These are phyloP conservation scores for Drosophila sucinea DNA, from an alignment of 1,140 invertebrate species.

Conservation along the genomic window DNA sequence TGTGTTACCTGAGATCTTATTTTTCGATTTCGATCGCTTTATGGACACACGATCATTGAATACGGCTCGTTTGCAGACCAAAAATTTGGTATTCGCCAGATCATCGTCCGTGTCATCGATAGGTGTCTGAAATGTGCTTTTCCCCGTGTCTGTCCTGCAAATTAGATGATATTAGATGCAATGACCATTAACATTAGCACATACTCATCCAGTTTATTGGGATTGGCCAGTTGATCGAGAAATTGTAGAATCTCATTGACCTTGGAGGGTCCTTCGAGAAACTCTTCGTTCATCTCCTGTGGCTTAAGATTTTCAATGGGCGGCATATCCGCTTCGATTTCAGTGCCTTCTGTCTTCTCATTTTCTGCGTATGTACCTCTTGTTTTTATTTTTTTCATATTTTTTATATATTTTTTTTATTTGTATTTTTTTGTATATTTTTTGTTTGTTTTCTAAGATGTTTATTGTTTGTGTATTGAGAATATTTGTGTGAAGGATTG, in stretches of 20 bases:
- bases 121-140: neutral
- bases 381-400: constrained; percentile 1
- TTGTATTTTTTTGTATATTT: neutral
- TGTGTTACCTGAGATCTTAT: neutral
- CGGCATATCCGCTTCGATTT: neutral
- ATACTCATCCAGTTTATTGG: constrained; percentile 49
- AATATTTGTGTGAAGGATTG: too few relatives aligned
- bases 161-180: neutral
- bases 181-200: neutral
- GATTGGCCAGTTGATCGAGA: constrained; percentile 20
- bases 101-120: neutral
- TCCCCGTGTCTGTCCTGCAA: too few relatives aligned
- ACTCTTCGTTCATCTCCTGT: constrained; percentile 34
- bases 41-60: neutral
- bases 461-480: too few relatives aligned
- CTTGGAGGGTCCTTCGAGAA: constrained; percentile 33
- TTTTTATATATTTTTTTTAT: neutral
- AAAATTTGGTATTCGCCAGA: neutral
- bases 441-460: neutral
- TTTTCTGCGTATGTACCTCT: neutral
- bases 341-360: too few relatives aligned
- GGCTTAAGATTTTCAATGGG: constrained; percentile 24
- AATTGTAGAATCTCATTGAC: constrained; percentile 35
- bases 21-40: constrained; percentile 11
- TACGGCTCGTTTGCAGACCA: neutral